These are phyloP conservation scores for Dasysyrphus albostriatus DNA, from an alignment of 2,888 invertebrate species.

Conservation along the genomic window DNA sequence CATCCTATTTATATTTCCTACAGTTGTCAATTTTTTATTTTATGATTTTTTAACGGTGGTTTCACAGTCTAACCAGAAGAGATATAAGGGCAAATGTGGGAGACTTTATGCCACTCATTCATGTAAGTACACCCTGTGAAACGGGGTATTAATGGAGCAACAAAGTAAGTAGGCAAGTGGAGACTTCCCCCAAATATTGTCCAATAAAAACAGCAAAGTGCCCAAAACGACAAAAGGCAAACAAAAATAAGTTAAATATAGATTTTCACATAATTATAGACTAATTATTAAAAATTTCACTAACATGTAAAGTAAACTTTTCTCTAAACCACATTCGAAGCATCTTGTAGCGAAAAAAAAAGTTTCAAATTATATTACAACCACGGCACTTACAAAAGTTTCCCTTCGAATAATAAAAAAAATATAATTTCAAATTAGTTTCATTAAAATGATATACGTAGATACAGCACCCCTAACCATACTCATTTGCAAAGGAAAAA, in stretches of 20 bases:
- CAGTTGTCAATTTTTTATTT: too few relatives aligned
- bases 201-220: background rate
- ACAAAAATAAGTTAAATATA: background rate
- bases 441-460: conserved; percentile 27
- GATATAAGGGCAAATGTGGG: too few relatives aligned
- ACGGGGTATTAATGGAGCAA: background rate
- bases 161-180: background rate
- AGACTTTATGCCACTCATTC: too few relatives aligned
- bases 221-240: background rate
- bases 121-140: too few relatives aligned
- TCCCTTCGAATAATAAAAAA: background rate
- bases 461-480: background rate
- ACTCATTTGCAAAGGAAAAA: conserved; percentile 5
- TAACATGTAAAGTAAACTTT: background rate
- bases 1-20: too few relatives aligned
- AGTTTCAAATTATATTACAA: background rate
- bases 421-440: conserved; percentile 20
- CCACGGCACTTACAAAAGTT: conserved; percentile 24
- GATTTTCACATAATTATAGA: background rate
- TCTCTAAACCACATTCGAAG: background rate
- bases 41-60: too few relatives aligned
- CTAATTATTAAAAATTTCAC: background rate
- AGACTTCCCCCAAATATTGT: background rate
- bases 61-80: too few relatives aligned
- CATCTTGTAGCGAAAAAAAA: conserved; percentile 25